Percentiles rank a stretch among this genome's conserved stretches.
phyloP scores from a whole-genome alignment of 2,797 vertebrate genomes.

The Lithobates pipiens region DNA sequence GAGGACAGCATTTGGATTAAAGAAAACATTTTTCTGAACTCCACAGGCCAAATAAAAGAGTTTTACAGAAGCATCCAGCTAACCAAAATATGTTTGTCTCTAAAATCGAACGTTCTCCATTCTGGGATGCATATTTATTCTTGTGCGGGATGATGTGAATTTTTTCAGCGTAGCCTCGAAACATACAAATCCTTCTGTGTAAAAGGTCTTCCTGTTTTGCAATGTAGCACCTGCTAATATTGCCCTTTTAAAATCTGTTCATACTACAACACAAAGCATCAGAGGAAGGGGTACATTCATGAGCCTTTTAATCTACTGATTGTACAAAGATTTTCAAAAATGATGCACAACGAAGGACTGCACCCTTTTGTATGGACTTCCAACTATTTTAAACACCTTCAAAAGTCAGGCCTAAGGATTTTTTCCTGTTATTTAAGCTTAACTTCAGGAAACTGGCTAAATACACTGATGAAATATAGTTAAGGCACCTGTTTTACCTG shows the following conservation, averaged over 20 bases:
- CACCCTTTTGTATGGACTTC: too few species aligned
- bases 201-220: not conserved
- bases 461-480: too few species aligned
- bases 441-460: too few species aligned
- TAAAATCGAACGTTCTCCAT: conserved; percentile 50
- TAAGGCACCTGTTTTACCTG: too few species aligned
- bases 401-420: too few species aligned
- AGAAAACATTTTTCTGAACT: conserved; percentile 38
- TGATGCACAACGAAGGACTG: too few species aligned
- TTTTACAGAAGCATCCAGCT: conserved; percentile 47
- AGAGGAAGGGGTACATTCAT: too few species aligned
- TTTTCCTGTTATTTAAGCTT: too few species aligned
- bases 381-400: too few species aligned
- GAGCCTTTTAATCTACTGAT: too few species aligned
- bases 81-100: conserved; percentile 52
- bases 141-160: conserved; percentile 22
- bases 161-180: not conserved
- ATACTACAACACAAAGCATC: not conserved
- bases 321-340: too few species aligned
- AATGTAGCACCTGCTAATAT: conserved; percentile 20
- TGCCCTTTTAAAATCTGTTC: not conserved
- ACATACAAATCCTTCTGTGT: conserved; percentile 15
- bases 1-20: not conserved
- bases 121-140: conserved; percentile 53
- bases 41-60: conserved; percentile 49